Evolutionary conservation across 2,888 invertebrate genomes (phyloP).

Genomic region (Nineta flava): DNA sequence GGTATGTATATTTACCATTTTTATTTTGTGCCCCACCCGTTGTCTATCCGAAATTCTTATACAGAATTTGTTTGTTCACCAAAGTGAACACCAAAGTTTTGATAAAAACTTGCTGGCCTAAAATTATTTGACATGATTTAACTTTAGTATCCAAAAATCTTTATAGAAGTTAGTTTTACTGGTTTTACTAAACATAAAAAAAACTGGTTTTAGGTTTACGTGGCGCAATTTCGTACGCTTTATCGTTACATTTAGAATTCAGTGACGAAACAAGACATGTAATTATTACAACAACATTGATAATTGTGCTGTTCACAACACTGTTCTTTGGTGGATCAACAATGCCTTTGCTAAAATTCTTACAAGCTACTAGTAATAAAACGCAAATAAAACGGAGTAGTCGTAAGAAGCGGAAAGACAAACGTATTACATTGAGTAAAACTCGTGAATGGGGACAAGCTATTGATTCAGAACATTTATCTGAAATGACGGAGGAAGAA

Average conservation of each 20-base stretch:
- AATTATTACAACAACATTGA: slow-evolving; percentile 94
- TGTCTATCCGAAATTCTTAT: too few relatives aligned
- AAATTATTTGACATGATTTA: too few relatives aligned
- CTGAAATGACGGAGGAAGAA: slow-evolving; percentile 85
- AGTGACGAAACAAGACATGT: slow-evolving; percentile 90
- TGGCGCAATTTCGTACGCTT: slow-evolving; percentile 95
- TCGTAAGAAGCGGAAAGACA: slow-evolving; percentile 38
- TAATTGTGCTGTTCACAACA: slow-evolving; percentile 92
- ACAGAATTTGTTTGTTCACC: too few relatives aligned
- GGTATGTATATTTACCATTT: slow-evolving; percentile 35
- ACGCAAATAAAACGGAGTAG: slow-evolving; percentile 27
- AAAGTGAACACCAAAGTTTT: too few relatives aligned
- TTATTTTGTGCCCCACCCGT: neutral
- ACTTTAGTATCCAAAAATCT: too few relatives aligned
- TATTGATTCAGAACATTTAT: slow-evolving; percentile 83
- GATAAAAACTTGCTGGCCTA: too few relatives aligned
- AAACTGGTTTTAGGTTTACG: slow-evolving; percentile 49
- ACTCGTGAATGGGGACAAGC: slow-evolving; percentile 96
- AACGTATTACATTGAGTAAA: slow-evolving; percentile 88
- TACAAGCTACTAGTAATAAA: slow-evolving; percentile 54
- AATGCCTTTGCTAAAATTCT: slow-evolving; percentile 88
- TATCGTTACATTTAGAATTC: slow-evolving; percentile 88
- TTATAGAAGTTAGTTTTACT: too few relatives aligned
- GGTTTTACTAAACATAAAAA: neutral
- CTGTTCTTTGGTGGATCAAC: slow-evolving; percentile 93